These are phyloP conservation scores for Dichetophora obliterata DNA, from an alignment of 2,888 invertebrate species.

Conservation along the genomic window DNA sequence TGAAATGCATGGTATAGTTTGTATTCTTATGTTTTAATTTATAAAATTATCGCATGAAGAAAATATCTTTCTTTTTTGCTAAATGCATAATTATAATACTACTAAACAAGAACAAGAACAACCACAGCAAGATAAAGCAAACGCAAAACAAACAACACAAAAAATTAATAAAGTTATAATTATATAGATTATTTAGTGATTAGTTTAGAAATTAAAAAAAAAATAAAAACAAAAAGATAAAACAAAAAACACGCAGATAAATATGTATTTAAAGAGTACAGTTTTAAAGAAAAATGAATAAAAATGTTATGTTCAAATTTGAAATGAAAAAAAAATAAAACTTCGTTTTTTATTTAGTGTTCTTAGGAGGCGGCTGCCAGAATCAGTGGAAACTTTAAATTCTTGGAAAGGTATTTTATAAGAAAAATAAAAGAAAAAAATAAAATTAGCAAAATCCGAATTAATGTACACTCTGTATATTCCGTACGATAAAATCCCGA, in stretches of 20 bases:
- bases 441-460: too few relatives aligned
- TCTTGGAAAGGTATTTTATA: too few relatives aligned
- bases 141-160: not conserved
- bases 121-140: constrained; percentile 10
- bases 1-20: constrained; percentile 42
- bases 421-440: too few relatives aligned
- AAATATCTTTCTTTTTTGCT: constrained; percentile 10
- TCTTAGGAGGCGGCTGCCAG: too few relatives aligned
- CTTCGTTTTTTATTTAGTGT: too few relatives aligned
- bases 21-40: constrained; percentile 41
- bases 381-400: too few relatives aligned
- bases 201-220: constrained; percentile 24
- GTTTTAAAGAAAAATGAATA: constrained; percentile 36
- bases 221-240: constrained; percentile 23
- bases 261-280: constrained; percentile 27
- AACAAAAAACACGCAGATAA: constrained; percentile 22
- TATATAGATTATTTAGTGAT: constrained; percentile 33
- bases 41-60: constrained; percentile 27
- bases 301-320: constrained; percentile 41
- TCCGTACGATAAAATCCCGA: too few relatives aligned
- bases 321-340: constrained; percentile 1
- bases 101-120: constrained; percentile 1
- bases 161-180: constrained; percentile 34
- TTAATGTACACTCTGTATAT: too few relatives aligned
- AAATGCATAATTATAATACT: constrained; percentile 35